Evolutionary conservation across 1,140 invertebrate species (phyloP).

Genomic region (Holcopasites calliopsidis): DNA sequence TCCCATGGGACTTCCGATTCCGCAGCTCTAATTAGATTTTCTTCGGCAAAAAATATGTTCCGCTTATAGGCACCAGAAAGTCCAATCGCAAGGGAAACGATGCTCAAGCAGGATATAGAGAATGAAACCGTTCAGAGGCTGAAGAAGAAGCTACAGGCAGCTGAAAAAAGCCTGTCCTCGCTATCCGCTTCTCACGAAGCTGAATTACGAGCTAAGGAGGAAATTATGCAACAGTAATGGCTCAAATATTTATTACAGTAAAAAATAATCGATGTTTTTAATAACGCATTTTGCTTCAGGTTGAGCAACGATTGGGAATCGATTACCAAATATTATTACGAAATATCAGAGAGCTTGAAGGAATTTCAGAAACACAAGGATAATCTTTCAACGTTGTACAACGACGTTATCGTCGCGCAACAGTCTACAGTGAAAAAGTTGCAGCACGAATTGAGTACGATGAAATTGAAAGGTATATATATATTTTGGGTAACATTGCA

Average conservation of each 20-base stretch:
- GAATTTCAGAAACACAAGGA: conserved; percentile 39
- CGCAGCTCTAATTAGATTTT: too few relatives aligned
- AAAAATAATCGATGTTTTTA: background rate
- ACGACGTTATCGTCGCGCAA: conserved; percentile 34
- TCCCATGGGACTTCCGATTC: too few relatives aligned
- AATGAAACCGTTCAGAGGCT: conserved; percentile 29
- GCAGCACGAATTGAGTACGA: conserved; percentile 17
- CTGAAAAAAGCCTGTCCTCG: conserved; percentile 22
- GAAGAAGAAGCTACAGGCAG: conserved; percentile 35
- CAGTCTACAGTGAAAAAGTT: conserved; percentile 7
- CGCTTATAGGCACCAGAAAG: conserved; percentile 17
- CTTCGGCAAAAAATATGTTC: too few relatives aligned
- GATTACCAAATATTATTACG: conserved; percentile 47
- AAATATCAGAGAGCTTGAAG: conserved; percentile 47
- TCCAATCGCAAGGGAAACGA: background rate
- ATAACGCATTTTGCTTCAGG: conserved; percentile 1
- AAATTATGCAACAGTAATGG: conserved; percentile 40
- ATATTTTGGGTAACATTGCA: background rate
- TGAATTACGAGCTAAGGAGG: conserved; percentile 23
- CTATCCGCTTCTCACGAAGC: conserved; percentile 25
- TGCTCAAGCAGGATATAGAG: background rate
- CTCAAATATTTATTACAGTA: background rate
- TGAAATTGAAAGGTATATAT: conserved; percentile 16
- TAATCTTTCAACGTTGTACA: conserved; percentile 38
- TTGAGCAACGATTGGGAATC: conserved; percentile 48